These are phyloP conservation scores for Litocranius walleri DNA, from an alignment of 2,113 vertebrate species.

Conservation along the genomic window DNA sequence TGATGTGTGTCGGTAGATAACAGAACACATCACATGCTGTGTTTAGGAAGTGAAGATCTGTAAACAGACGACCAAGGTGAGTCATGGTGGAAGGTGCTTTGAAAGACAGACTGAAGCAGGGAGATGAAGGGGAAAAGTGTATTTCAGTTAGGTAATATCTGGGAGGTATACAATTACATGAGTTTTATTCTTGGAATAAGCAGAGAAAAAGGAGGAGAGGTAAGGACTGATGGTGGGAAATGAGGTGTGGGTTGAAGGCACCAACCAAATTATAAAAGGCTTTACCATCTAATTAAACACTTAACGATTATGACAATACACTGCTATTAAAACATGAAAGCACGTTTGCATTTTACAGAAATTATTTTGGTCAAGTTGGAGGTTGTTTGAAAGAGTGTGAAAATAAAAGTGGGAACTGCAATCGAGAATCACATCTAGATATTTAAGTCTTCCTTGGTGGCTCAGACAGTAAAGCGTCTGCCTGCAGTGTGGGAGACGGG, in stretches of 20 bases:
- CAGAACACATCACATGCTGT: fast-evolving
- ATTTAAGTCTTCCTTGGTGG: background rate
- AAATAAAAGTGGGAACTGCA: background rate
- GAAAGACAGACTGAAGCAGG: background rate
- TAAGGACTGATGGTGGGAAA: background rate
- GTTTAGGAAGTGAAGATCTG: background rate
- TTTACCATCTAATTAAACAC: background rate
- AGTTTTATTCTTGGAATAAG: background rate
- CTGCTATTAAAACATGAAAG: background rate
- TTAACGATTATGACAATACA: background rate
- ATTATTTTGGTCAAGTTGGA: background rate
- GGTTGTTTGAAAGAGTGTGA: background rate
- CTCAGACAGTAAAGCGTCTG: no score
- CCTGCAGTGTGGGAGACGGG: no score
- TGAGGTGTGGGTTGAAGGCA: background rate
- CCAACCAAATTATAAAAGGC: background rate
- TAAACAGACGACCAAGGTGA: background rate
- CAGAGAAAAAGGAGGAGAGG: background rate
- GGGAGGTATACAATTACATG: background rate
- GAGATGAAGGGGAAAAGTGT: background rate
- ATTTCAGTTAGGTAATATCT: background rate
- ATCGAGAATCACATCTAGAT: background rate
- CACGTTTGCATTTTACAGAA: background rate
- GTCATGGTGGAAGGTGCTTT: no score
- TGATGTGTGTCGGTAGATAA: fast-evolving